These are phyloP conservation scores for Eupithecia pulchellata DNA, from an alignment of 2,888 invertebrate genomes.

Conservation along the genomic window DNA sequence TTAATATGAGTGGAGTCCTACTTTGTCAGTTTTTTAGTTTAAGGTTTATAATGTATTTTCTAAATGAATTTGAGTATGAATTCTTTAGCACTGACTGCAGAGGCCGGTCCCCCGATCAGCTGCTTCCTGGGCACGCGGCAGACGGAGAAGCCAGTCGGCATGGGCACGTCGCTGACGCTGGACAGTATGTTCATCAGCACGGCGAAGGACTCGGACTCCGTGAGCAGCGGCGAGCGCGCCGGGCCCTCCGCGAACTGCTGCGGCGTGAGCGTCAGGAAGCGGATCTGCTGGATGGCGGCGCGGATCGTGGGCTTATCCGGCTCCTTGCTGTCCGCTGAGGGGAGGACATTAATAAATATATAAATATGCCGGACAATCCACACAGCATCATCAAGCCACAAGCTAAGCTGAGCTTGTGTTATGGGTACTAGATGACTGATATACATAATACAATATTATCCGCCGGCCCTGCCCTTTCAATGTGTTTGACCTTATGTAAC, in stretches of 20 bases:
- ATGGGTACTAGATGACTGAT: too few species aligned
- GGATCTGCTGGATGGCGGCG: constrained; percentile 90
- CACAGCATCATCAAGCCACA: too few species aligned
- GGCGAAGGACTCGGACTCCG: constrained; percentile 91
- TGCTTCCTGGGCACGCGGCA: constrained; percentile 79
- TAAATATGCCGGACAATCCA: too few species aligned
- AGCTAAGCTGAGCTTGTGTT: too few species aligned
- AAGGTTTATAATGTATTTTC: too few species aligned
- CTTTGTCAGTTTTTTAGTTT: too few species aligned
- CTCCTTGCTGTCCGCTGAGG: constrained; percentile 57
- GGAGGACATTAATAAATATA: background rate
- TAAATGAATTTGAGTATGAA: background rate
- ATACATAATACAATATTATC: too few species aligned
- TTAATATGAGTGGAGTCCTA: too few species aligned
- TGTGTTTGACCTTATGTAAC: too few species aligned
- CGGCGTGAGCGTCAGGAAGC: constrained; percentile 91
- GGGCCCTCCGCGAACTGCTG: constrained; percentile 94
- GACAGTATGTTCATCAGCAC: constrained; percentile 94
- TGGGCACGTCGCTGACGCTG: constrained; percentile 87
- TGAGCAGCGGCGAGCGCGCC: constrained; percentile 89
- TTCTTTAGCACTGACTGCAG: constrained; percentile 41
- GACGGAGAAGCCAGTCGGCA: constrained; percentile 91
- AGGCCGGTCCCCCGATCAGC: constrained; percentile 63
- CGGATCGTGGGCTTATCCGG: constrained; percentile 80
- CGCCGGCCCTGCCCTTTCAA: too few species aligned